phyloP scores from a whole-genome alignment of 2,113 vertebrate species.

The Myodes glareolus region DNA sequence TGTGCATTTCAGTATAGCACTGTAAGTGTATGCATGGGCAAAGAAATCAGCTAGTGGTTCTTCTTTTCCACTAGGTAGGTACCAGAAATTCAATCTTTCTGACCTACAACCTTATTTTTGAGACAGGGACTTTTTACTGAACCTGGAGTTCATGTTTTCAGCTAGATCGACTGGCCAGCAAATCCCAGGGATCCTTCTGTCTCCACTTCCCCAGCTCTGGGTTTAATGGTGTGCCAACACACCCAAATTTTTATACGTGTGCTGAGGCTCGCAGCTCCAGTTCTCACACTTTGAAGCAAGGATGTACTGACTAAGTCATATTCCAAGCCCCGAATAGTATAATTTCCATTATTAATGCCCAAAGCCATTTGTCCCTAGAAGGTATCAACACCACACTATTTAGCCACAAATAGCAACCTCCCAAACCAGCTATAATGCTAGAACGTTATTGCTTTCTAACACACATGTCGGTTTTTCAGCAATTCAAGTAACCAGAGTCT shows the following conservation, averaged over 20 bases:
- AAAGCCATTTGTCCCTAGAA: conserved; percentile 80
- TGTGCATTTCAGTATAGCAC: neutral
- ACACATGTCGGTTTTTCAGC: conserved; percentile 72
- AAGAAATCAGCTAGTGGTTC: neutral
- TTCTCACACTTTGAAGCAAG: neutral
- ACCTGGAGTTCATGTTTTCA: neutral
- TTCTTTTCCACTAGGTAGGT: neutral
- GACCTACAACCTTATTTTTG: neutral
- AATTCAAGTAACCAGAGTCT: conserved; percentile 71
- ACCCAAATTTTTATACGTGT: neutral
- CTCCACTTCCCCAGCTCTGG: neutral
- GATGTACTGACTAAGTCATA: neutral
- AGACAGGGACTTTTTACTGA: neutral
- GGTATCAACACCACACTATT: conserved; percentile 72
- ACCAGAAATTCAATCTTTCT: neutral
- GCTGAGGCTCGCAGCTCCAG: no score
- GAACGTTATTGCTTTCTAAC: conserved; percentile 78
- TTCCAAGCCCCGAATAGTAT: neutral
- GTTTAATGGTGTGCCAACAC: no score
- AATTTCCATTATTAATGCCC: conserved; percentile 77
- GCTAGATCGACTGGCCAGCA: neutral
- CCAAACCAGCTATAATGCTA: conserved; percentile 74
- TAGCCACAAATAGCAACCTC: conserved; percentile 71
- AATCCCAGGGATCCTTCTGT: neutral
- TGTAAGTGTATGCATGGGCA: neutral